A percentile compares a stretch with the other conserved stretches of the same genome.
Evolutionary conservation across 2,797 vertebrate genomes (phyloP).

Genomic region (Cyclura pinguis): DNA sequence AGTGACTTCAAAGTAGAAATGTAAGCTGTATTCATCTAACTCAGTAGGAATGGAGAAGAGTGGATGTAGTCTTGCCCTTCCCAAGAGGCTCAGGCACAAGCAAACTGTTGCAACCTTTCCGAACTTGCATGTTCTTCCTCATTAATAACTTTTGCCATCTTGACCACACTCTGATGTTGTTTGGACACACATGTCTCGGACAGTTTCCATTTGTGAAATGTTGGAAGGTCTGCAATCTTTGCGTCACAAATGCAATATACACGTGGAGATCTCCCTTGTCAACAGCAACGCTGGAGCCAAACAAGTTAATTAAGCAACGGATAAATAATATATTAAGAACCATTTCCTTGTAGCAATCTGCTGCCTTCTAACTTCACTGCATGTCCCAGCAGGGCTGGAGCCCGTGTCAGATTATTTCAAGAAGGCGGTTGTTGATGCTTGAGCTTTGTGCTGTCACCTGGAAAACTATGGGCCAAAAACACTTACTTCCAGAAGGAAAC

Average conservation of each 20-base stretch:
- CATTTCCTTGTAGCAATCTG: accelerated
- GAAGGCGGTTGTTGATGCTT: not conserved
- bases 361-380: not conserved
- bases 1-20: too few relatives aligned
- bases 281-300: not conserved
- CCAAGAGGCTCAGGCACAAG: too few relatives aligned
- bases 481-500: not conserved
- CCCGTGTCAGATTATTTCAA: not conserved
- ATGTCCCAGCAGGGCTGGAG: not conserved
- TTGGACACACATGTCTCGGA: too few relatives aligned
- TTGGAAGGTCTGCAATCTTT: too few relatives aligned
- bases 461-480: not conserved
- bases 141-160: too few relatives aligned
- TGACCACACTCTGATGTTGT: too few relatives aligned
- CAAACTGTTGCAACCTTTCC: too few relatives aligned
- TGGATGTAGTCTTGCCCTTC: too few relatives aligned
- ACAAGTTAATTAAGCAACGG: not conserved
- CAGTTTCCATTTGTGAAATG: too few relatives aligned
- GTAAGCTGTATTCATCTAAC: too few relatives aligned
- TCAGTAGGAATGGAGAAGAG: too few relatives aligned
- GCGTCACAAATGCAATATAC: not conserved
- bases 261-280: constrained; percentile 1
- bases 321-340: not conserved
- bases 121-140: too few relatives aligned
- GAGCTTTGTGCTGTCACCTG: not conserved